Evolutionary conservation across 2,797 vertebrate species (phyloP), one percentile per base, ranked within the genome.

Genomic region (Denticeps clupeoides): DNA sequence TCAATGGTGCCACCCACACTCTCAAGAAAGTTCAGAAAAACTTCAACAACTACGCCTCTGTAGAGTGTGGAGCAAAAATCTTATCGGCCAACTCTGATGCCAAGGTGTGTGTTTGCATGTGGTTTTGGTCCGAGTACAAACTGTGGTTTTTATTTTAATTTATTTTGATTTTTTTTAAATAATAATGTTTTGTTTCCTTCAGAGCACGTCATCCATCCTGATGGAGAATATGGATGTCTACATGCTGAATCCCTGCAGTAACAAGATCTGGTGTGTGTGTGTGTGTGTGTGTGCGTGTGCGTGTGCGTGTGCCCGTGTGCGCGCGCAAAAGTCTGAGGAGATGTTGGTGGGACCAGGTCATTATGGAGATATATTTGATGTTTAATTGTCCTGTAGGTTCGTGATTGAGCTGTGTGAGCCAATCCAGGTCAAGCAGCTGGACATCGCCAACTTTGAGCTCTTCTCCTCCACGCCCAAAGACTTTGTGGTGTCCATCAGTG

Each of bases 381-480:
- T n/a, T n/a, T n/a, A n/a, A n/a, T n/a, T n/a, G n/a, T 48, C 58
- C 4, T 59, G 60, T 52, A 99, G 95, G 95, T 94, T 99, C 77
- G 86, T 97, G 68, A 90, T 99, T 66, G 95, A 99, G 74, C 87
- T 99, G 57, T 99, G 94, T 82, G 94, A 98, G 73, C 91, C 92
- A 67, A 89, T 99, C 68, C 95, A 99, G 83, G 75, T 99, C 65
- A 95, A 94, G 65, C 93, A 97, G 68, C 56, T 99, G 74, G 94
- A 97, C 72, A 94, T 99, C 22, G 94, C 94, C 55, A 99, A 99
- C 73, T 97, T 96, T 65, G 95, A 99, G 64, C 87, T 99, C 47
- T 99, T 97, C 77, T 99, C 95, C 29, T 99, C 95, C n/a, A 97
- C 91, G 58, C 94, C 94, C 37, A 94, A 90, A 79, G 94, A 97